Percentiles rank a stretch among this genome's conserved stretches.
Conservation (phyloP, 2,888 invertebrate species). For the Polyommatus icarus region DNA sequence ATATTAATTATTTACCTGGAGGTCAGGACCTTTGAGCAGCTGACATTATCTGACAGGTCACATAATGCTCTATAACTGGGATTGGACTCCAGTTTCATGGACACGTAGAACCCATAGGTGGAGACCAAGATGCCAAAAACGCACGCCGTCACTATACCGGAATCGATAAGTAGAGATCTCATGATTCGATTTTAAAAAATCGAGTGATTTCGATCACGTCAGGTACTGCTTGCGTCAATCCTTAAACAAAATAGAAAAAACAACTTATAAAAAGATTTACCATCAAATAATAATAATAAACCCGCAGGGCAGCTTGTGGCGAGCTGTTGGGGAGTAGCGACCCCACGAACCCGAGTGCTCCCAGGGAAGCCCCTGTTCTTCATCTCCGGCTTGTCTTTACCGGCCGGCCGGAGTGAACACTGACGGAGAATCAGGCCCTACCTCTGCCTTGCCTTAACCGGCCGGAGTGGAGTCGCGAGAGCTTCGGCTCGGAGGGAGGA, state of each 20-base stretch:
- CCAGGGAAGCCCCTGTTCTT: no score
- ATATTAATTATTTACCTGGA: conserved; percentile 1
- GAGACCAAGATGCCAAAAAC: conserved; percentile 23
- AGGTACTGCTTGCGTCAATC: not conserved
- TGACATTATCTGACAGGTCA: conserved; percentile 22
- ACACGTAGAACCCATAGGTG: conserved; percentile 20
- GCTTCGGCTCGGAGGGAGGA: no score
- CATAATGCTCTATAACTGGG: conserved; percentile 15
- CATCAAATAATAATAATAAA: no score
- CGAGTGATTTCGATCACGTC: not conserved
- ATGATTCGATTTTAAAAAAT: not conserved
- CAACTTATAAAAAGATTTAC: no score
- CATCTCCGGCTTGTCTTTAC: no score
- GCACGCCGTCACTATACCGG: conserved; percentile 3
- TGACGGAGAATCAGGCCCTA: no score
- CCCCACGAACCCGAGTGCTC: no score
- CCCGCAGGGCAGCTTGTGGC: no score
- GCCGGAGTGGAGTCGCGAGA: no score
- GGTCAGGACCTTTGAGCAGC: conserved; percentile 24
- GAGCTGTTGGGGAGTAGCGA: no score
- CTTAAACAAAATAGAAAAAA: not conserved
- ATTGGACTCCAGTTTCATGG: not conserved
- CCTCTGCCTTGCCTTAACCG: no score
- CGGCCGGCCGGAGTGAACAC: no score
- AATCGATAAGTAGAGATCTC: not conserved